A percentile compares a stretch with the other conserved stretches of the same genome.
phyloP scores from a whole-genome alignment of 2,888 invertebrate genomes.

The Rambutsinella grinnellia region DNA sequence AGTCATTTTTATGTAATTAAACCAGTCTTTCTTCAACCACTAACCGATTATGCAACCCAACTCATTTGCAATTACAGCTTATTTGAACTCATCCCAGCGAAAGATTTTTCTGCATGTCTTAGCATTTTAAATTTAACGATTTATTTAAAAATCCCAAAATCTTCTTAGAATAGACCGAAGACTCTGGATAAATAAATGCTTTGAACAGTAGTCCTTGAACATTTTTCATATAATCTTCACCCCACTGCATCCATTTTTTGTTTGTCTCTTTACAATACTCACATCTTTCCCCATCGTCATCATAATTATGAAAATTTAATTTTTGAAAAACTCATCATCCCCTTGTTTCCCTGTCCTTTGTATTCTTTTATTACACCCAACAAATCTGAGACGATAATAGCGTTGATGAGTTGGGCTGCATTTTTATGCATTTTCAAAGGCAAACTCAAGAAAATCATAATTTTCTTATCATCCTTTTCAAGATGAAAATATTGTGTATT shows the following conservation, averaged over 20 bases:
- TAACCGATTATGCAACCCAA: constrained; percentile 6
- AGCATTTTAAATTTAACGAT: background rate
- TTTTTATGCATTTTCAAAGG: background rate
- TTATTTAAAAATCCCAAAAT: background rate
- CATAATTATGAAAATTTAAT: constrained; percentile 44
- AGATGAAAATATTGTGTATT: background rate
- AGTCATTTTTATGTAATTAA: too few relatives aligned
- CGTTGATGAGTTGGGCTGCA: too few relatives aligned
- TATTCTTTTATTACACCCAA: constrained; percentile 6
- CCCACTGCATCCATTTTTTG: constrained; percentile 1
- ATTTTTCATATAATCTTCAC: background rate
- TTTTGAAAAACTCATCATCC: constrained; percentile 32
- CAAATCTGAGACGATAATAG: too few relatives aligned
- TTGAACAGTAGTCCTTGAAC: background rate
- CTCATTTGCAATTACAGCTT: constrained; percentile 40
- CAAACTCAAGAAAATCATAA: background rate
- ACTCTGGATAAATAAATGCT: background rate
- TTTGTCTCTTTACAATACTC: constrained; percentile 1
- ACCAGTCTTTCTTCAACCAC: too few relatives aligned
- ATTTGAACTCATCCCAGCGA: constrained; percentile 14
- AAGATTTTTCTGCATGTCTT: constrained; percentile 44
- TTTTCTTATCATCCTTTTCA: background rate
- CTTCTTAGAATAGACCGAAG: background rate
- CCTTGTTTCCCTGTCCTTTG: constrained; percentile 20
- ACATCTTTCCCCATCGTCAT: constrained; percentile 5